Base-by-base conservation (phyloP, 2,888 invertebrate genomes). In the Drosophila anomelani region DNA sequence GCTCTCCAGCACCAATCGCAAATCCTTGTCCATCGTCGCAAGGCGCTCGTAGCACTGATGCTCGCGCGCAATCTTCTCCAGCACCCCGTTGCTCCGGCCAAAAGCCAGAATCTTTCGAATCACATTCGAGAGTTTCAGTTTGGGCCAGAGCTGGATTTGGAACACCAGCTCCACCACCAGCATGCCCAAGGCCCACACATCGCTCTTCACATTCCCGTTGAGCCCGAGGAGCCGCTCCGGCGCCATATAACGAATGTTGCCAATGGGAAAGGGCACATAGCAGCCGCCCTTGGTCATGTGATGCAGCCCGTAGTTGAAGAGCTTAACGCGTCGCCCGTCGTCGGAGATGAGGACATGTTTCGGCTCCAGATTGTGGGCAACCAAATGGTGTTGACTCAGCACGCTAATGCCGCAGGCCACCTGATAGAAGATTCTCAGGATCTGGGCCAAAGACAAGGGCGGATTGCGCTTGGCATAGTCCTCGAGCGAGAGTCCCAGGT, bases 131-230 rank as follows among this genome's bases (percentile, higher is more conserved):
- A 97, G 94, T 91, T 96, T 97, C 10, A 96, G 92, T 77, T 94
- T 95, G 51, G 93, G 93, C 97, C 97, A 97, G 9, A 97, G 92
- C 69, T 94, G 93, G 73, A 93, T 94, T 61, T 95, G 95, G 44
- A 98, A 93, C 68, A 96, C 93, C 6, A 97, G 92, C 93, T 99
- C 98, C 0, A 96, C 93, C 38, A 98, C 91, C 69, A 99, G 95
- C 68, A 99, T 95, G n/a, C 98, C 99, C 70, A 98, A 93, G 1
- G 98, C 96, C 99, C 99, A 99, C 34, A 98, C 94, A 93, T 99
- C 99, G 20, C 96, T 95, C 91, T 97, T 96, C 0, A 95, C 94
- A 55, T 96, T 96, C 58, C 95, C 94, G 32, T 94, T 94, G 58
- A 89, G 79, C 1, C 94, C 94, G 4, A 96, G 90, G 80, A 97